These are phyloP conservation scores for Gorsachius magnificus DNA, from an alignment of 2,797 vertebrate species.

Conservation along the genomic window DNA sequence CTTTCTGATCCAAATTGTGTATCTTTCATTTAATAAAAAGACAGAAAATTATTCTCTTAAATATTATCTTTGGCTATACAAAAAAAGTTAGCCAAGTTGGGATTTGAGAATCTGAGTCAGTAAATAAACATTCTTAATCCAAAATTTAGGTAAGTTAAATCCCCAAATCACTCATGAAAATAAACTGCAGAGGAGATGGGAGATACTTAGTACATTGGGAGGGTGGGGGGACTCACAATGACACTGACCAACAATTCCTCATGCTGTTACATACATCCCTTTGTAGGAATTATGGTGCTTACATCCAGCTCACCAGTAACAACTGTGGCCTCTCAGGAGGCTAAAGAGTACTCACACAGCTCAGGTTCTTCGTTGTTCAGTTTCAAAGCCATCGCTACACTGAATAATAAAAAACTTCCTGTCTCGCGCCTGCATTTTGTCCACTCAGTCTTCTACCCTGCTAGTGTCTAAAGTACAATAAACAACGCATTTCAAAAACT, in stretches of 20 bases:
- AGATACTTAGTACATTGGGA: background rate
- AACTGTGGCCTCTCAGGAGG: background rate
- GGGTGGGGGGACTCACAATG: background rate
- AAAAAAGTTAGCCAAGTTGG: background rate
- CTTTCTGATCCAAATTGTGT: background rate
- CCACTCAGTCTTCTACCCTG: background rate
- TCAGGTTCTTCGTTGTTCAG: background rate
- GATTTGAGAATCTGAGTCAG: background rate
- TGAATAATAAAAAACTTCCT: background rate
- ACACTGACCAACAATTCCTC: background rate
- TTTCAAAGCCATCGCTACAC: background rate
- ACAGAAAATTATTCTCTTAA: background rate
- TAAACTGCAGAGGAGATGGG: background rate
- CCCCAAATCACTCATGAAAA: background rate
- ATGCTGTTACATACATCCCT: background rate
- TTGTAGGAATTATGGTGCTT: background rate
- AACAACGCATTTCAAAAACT: background rate
- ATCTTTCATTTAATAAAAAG: background rate
- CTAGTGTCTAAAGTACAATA: background rate
- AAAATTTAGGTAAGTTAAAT: background rate
- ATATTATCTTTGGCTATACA: background rate
- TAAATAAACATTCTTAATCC: background rate
- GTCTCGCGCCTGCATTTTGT: background rate
- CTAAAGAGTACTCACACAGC: background rate
- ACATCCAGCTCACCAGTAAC: background rate